Evolutionary conservation across 2,113 vertebrate species (phyloP).

Genomic region (Sus scrofa): DNA sequence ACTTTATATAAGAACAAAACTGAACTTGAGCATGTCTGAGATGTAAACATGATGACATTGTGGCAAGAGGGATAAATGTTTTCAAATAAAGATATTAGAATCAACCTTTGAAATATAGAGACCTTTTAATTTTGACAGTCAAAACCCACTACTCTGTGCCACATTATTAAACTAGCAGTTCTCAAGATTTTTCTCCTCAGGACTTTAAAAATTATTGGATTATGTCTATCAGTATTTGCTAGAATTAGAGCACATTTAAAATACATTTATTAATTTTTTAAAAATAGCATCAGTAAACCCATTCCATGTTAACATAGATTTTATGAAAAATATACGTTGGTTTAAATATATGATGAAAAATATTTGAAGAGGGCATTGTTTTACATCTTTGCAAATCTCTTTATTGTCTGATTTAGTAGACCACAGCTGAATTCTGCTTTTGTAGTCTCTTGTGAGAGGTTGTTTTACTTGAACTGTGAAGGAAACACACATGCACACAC

Average conservation of each 20-base stretch:
- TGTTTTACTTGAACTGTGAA: not conserved
- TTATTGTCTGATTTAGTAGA: not conserved
- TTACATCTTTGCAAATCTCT: not conserved
- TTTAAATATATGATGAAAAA: slow-evolving; percentile 1
- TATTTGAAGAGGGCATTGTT: not conserved
- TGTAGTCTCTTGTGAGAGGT: not conserved
- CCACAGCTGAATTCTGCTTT: not conserved
- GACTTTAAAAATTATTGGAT: not conserved
- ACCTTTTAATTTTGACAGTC: not conserved
- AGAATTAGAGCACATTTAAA: not conserved
- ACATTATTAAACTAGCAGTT: not conserved
- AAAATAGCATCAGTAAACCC: not conserved
- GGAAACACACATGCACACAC: not conserved
- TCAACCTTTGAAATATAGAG: not conserved
- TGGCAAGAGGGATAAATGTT: not conserved
- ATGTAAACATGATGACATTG: not conserved
- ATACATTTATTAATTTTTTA: not conserved
- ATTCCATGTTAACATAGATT: not conserved
- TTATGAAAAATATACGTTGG: not conserved
- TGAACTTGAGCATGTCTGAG: not conserved
- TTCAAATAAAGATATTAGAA: not conserved
- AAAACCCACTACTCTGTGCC: not conserved
- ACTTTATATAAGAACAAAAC: not conserved
- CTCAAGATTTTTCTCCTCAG: not conserved
- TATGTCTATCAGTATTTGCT: not conserved